A percentile compares a stretch with the other conserved stretches of the same genome.
Conservation (phyloP, 2,888 invertebrate species). For the Apamea monoglypha region DNA sequence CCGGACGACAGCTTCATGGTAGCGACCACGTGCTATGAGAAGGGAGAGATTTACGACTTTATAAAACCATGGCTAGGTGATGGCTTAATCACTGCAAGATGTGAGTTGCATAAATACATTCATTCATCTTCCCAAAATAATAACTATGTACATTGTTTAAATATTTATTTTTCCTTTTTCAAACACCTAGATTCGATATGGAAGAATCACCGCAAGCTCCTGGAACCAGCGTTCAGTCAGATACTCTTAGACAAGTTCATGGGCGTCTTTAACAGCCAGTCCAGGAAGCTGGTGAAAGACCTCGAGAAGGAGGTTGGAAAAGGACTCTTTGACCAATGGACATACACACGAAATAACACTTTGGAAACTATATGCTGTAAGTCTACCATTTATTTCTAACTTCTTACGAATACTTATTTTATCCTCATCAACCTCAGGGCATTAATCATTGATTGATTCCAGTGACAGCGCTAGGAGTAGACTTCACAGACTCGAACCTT, state of each 20-base stretch:
- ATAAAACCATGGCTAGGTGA: slow-evolving; percentile 84
- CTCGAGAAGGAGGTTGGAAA: slow-evolving; percentile 72
- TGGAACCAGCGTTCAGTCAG: slow-evolving; percentile 80
- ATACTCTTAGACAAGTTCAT: slow-evolving; percentile 76
- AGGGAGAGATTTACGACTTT: slow-evolving; percentile 81
- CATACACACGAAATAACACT: slow-evolving; percentile 78
- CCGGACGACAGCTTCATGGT: slow-evolving; percentile 83
- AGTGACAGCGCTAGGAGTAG: slow-evolving; percentile 84
- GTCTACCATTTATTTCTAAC: slow-evolving; percentile 50
- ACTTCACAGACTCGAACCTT: slow-evolving; percentile 77
- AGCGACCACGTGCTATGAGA: slow-evolving; percentile 81
- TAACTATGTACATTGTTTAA: neutral
- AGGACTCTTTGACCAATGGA: slow-evolving; percentile 80
- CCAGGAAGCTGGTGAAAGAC: slow-evolving; percentile 73
- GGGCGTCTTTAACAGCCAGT: slow-evolving; percentile 77
- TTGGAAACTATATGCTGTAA: slow-evolving; percentile 84
- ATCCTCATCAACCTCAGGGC: neutral
- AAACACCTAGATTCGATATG: slow-evolving; percentile 73
- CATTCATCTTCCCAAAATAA: neutral
- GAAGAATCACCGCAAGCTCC: slow-evolving; percentile 78
- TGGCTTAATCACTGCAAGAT: slow-evolving; percentile 81
- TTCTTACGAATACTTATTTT: neutral
- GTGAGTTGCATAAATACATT: slow-evolving; percentile 68
- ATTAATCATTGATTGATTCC: slow-evolving; percentile 33
- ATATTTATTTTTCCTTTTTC: neutral